Base-by-base conservation (phyloP, 2,888 invertebrate species). In the Caenorhabditis sp. region DNA sequence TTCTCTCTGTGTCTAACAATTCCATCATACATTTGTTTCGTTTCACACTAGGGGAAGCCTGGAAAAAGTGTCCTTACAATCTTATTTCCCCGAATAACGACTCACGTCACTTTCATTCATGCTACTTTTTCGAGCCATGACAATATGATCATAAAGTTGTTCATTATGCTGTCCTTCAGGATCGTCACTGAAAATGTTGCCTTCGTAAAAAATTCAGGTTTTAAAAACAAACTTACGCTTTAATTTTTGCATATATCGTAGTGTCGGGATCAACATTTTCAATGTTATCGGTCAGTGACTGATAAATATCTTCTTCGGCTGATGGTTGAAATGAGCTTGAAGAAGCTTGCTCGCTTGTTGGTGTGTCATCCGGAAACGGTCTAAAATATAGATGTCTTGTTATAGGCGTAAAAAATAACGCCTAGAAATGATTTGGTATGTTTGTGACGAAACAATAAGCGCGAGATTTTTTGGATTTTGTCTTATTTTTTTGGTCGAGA, bases 1-100 rank as follows among this genome's bases (percentile, higher is more conserved):
- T 97, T 85, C 93, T 93, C 89, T 99, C 99, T 0, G 99, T 99
- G 88, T 97, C 97, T 50, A 97, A 92, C 65, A 99, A 90, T 89
- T 99, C 99, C 78, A 89, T 89, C 23, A 91, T 88, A 77, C 90
- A 90, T 68, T 94, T 95, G 89, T 97, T 96, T 70, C 96, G 91
- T 89, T 95, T 96, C 1, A 63, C 12, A 1, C 53, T 43, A 1
- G 73, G 69, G 10, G 67, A 59, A 27, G 62, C 62, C 66, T 66
- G 68, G 58, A 72, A 67, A 26, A 24, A 12, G 8, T 51, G 4
- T 26, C 10, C 21, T 27, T 21, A 53, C 8, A 53, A 61, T 51
- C 19, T 17, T 5, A 19, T 49, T 49, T 14, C n/a, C n/a, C 3
- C 3, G n/a, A 31, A 58, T 23, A 36, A 37, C 2, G 31, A 54